Base-by-base conservation (phyloP, 1,140 invertebrate genomes). In the Drosophila miranda region DNA sequence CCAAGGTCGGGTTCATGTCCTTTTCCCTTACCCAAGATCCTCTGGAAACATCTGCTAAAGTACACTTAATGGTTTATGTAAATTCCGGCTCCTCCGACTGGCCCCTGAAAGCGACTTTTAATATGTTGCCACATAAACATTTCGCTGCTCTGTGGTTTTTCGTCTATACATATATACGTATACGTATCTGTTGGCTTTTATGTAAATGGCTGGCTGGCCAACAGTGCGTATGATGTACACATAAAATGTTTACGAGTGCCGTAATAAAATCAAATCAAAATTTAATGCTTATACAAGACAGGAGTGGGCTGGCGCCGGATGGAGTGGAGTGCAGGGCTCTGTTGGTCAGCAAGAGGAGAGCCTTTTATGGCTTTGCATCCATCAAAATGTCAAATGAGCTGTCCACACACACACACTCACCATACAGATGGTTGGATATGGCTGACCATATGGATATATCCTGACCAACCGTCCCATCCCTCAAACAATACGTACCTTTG, bases 301-400 rank as follows among this genome's bases (percentile, higher is more conserved):
- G 61, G 43, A 67, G 64, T 42, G 45, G 63, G 46, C 28, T 19
- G 23, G 30, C 30, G 8, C 8, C 30, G 8, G 8, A 34, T 34
- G 30, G 34, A 5, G 50, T 52, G 53, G 42, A 55, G 16, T 21
- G 34, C 14, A 45, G 19, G 23, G 34, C 11, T 45, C 42, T 43
- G 42, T 48, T 45, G 55, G 55, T 49, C 55, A 58, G 55, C 26
- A 19, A 19, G 59, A 44, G 16, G 13, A 64, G 57, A 62, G 72
- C 41, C 68, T 63, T 73, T 73, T 64, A 73, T 73, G 76, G 49
- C 68, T 45, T 75, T 56, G 82, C 82, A 86, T 86, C 74, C 79
- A 86, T 86, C 81, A 86, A 77, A 86, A 87, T 81, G 82, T 86
- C 82, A 86, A 86, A 87, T 87, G 78, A 75, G 77, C 77, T 86